Percentiles rank a stretch among this genome's conserved stretches.
Conservation (phyloP, 2,113 vertebrate genomes). For the Meriones unguiculatus region DNA sequence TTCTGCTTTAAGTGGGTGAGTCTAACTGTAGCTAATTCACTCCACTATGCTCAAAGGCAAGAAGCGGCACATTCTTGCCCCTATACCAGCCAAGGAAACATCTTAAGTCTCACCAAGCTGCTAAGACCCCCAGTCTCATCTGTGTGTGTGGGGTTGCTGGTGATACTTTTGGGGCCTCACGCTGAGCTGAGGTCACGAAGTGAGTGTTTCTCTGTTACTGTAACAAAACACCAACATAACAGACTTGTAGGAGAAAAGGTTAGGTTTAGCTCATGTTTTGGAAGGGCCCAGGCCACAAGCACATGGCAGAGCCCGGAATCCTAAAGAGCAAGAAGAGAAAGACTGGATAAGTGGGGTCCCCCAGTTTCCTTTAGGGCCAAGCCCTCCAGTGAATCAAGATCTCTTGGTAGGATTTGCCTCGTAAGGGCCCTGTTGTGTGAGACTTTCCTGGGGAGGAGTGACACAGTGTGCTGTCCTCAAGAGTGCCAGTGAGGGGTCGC, state of each 20-base stretch:
- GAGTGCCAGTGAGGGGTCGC: background rate
- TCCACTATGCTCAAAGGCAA: background rate
- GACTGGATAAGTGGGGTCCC: background rate
- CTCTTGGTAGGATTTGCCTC: too few relatives aligned
- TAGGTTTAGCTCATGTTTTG: background rate
- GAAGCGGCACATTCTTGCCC: background rate
- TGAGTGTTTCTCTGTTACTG: background rate
- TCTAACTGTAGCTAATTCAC: background rate
- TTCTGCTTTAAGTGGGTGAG: background rate
- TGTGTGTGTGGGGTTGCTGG: too few relatives aligned
- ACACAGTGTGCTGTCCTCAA: background rate
- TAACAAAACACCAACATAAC: background rate
- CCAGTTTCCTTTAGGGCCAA: background rate
- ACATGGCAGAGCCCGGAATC: background rate
- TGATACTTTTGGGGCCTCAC: background rate
- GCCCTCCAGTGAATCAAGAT: background rate
- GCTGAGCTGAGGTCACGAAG: background rate
- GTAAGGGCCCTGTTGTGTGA: background rate
- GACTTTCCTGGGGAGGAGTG: too few relatives aligned
- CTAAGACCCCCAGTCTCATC: background rate
- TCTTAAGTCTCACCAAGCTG: background rate
- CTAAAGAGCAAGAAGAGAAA: background rate
- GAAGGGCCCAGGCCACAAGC: background rate
- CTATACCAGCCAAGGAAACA: background rate
- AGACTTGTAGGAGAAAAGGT: background rate